A percentile compares a stretch with the other conserved stretches of the same genome.
These are phyloP conservation scores for Tetrax tetrax DNA, from an alignment of 2,113 vertebrate genomes.

Conservation along the genomic window DNA sequence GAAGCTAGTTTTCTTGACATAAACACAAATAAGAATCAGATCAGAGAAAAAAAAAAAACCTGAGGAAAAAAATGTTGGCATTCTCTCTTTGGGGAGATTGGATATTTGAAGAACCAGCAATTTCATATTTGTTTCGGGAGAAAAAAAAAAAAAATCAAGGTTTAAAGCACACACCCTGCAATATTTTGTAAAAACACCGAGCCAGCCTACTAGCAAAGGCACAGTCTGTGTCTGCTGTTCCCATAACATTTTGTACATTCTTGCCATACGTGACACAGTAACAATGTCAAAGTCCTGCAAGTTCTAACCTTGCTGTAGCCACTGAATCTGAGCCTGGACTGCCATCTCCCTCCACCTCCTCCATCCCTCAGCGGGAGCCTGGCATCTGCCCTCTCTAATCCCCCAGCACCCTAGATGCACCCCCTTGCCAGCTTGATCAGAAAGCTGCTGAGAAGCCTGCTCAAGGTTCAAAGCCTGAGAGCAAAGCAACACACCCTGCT, in stretches of 20 bases:
- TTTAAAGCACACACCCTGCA: neutral
- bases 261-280: fast-evolving
- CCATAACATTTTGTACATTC: neutral
- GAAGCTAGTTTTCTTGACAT: neutral
- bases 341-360: neutral
- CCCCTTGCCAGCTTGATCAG: neutral
- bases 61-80: neutral
- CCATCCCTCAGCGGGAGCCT: fast-evolving
- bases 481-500: neutral
- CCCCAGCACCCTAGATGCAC: fast-evolving
- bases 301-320: neutral
- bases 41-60: neutral
- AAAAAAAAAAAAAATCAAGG: neutral
- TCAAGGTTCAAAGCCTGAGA: fast-evolving
- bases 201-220: neutral
- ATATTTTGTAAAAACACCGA: neutral
- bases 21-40: neutral
- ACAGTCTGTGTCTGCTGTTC: neutral
- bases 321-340: neutral
- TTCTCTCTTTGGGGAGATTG: neutral
- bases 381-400: too few relatives aligned
- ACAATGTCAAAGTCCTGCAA: neutral
- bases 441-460: neutral
- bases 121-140: neutral
- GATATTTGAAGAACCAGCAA: neutral